Conservation (phyloP, 2,888 invertebrate species). For the Gandaritis pyraliata region DNA sequence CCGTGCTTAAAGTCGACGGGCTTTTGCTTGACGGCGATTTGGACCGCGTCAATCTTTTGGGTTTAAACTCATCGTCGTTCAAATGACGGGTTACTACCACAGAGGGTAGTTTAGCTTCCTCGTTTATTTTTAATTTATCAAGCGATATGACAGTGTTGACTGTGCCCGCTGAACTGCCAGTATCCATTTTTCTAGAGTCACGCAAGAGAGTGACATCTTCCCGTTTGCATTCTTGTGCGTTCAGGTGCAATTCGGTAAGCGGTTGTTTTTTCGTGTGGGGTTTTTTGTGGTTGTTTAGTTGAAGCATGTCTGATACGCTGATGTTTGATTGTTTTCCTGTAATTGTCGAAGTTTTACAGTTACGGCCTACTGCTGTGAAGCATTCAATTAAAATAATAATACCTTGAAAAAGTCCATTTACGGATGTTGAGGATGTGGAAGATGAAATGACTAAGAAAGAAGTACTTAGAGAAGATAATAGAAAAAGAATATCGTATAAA, state of each 20-base stretch:
- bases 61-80: conserved; percentile 37
- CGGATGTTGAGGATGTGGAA: no score
- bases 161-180: conserved; percentile 65
- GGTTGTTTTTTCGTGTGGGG: conserved; percentile 59
- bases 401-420: no score
- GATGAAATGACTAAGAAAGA: no score
- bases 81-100: conserved; percentile 54
- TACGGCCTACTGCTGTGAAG: not conserved
- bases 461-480: no score
- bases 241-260: conserved; percentile 63
- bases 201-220: conserved; percentile 60
- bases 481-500: no score
- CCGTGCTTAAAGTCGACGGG: conserved; percentile 70
- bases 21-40: conserved; percentile 72
- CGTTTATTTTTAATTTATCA: conserved; percentile 53
- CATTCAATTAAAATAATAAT: no score
- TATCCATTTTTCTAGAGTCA: conserved; percentile 61
- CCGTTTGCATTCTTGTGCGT: conserved; percentile 52
- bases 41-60: conserved; percentile 54
- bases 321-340: conserved; percentile 71
- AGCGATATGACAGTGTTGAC: conserved; percentile 65
- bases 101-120: conserved; percentile 50
- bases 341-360: conserved; percentile 33
- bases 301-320: conserved; percentile 67
- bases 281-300: conserved; percentile 59